These are phyloP conservation scores for Diuraphis noxia DNA, from an alignment of 1,140 invertebrate species.

Conservation along the genomic window DNA sequence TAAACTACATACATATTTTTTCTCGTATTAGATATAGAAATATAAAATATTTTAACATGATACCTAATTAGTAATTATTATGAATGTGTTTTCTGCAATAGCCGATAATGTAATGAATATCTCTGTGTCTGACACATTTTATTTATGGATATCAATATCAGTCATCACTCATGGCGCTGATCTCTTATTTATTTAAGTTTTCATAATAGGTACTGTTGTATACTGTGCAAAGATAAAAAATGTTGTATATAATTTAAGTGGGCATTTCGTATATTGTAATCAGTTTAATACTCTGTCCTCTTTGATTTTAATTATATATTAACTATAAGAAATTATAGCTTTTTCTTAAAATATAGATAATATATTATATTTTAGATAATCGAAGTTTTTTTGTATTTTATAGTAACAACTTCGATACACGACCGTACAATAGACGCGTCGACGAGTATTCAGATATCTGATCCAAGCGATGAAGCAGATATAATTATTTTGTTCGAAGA, in stretches of 20 bases:
- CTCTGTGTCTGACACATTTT: background rate
- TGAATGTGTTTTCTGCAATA: no score
- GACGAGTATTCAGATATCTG: background rate
- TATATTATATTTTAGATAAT: background rate
- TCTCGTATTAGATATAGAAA: background rate
- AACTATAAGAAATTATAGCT: background rate
- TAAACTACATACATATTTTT: background rate
- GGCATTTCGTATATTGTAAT: background rate
- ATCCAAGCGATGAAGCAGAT: background rate
- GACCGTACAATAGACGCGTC: background rate
- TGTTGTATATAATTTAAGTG: no score
- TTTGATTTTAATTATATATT: background rate
- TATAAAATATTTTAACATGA: background rate
- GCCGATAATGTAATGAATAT: background rate
- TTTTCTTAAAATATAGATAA: background rate
- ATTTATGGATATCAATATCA: background rate
- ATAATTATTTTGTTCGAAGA: constrained; percentile 29
- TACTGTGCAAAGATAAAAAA: no score
- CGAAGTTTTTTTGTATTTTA: background rate
- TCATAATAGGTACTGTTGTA: no score
- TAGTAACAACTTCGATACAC: background rate
- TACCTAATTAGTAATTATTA: no score
- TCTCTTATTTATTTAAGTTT: no score
- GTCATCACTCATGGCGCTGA: background rate
- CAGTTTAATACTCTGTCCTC: background rate